Evolutionary conservation across 2,113 vertebrate species (phyloP).

Genomic region (Orycteropus afer): DNA sequence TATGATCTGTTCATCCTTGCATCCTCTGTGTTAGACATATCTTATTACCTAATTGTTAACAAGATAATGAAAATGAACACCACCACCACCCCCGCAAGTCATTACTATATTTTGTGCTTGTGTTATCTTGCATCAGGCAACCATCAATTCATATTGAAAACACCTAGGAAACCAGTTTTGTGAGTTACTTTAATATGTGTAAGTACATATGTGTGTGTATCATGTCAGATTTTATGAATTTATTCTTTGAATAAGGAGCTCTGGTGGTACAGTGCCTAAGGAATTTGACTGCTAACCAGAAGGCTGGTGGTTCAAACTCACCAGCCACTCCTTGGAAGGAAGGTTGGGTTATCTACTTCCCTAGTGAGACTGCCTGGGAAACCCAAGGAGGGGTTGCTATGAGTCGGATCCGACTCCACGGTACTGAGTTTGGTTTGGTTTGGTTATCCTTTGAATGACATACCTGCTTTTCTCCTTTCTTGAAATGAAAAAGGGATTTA

Average conservation of each 20-base stretch:
- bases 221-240: slow-evolving; percentile 4
- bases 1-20: slow-evolving; percentile 9
- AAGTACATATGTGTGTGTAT: background rate
- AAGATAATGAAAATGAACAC: background rate
- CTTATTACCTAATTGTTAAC: slow-evolving; percentile 33
- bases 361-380: too few species aligned
- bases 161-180: background rate
- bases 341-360: too few species aligned
- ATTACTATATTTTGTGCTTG: background rate
- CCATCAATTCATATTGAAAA: background rate
- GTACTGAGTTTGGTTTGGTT: too few species aligned
- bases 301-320: too few species aligned
- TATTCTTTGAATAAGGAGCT: too few species aligned
- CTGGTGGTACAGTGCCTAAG: too few species aligned
- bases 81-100: background rate
- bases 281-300: too few species aligned
- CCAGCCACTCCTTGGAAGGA: too few species aligned
- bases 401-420: too few species aligned
- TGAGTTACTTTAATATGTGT: background rate
- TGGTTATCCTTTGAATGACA: slow-evolving; percentile 7
- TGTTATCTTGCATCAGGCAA: slow-evolving; percentile 7
- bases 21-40: background rate
- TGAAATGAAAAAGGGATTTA: slow-evolving; percentile 29
- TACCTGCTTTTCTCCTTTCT: slow-evolving; percentile 21
- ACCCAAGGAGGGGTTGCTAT: too few species aligned